Conservation (phyloP, 2,797 vertebrate genomes). For the Falco peregrinus region DNA sequence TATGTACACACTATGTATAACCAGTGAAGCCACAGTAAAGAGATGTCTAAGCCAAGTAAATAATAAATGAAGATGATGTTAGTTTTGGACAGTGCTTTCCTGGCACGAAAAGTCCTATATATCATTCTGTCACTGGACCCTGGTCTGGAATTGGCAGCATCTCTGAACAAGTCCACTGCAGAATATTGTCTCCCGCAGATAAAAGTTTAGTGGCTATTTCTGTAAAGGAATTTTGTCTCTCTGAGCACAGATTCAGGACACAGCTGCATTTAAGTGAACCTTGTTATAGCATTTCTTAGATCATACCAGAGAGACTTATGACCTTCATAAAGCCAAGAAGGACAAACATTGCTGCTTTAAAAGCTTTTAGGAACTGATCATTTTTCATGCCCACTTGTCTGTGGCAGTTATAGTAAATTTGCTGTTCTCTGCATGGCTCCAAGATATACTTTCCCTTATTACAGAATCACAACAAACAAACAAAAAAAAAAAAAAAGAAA, state of each 20-base stretch:
- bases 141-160: background rate
- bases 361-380: slow-evolving; percentile 54
- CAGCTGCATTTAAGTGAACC: slow-evolving; percentile 51
- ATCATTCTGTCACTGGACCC: background rate
- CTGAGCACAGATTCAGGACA: slow-evolving; percentile 8
- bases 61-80: background rate
- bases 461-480: slow-evolving; percentile 10
- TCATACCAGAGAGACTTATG: slow-evolving; percentile 57
- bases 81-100: background rate
- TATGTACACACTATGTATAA: background rate
- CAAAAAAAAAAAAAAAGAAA: background rate
- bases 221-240: slow-evolving; percentile 35
- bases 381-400: slow-evolving; percentile 42
- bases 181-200: background rate
- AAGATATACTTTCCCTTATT: slow-evolving; percentile 44
- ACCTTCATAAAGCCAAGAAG: slow-evolving; percentile 52
- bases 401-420: slow-evolving; percentile 61
- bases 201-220: slow-evolving; percentile 31
- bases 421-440: slow-evolving; percentile 30
- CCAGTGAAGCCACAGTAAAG: background rate
- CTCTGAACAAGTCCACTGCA: slow-evolving; percentile 7
- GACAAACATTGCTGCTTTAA: slow-evolving; percentile 54
- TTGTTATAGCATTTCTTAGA: slow-evolving; percentile 42
- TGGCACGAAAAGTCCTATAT: background rate
- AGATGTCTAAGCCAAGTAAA: background rate